phyloP scores from a whole-genome alignment of 2,797 vertebrate species.

The Arvicola amphibius region DNA sequence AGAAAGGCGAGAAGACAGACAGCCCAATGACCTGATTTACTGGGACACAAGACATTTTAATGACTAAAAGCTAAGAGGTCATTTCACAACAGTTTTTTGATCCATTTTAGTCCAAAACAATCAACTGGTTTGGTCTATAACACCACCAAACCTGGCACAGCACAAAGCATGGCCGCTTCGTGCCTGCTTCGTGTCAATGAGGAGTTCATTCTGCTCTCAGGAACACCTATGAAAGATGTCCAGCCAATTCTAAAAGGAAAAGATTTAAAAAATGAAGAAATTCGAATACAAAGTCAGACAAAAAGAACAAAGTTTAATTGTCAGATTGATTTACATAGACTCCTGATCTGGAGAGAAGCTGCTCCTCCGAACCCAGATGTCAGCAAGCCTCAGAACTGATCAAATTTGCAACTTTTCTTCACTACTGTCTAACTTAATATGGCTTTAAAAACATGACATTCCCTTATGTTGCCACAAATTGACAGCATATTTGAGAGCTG shows the following conservation, averaged over 20 bases:
- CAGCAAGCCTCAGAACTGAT: constrained; percentile 32
- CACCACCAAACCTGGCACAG: neutral
- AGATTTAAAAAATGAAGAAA: constrained; percentile 11
- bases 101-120: neutral
- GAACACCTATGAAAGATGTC: neutral
- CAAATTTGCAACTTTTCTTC: constrained; percentile 9
- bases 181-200: neutral
- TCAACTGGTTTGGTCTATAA: neutral
- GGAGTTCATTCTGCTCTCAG: neutral
- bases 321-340: neutral
- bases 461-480: constrained; percentile 1
- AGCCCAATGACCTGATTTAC: neutral
- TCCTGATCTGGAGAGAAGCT: constrained; percentile 38
- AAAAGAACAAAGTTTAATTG: neutral
- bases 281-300: neutral
- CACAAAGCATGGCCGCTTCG: neutral
- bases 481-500: constrained; percentile 28
- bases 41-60: neutral
- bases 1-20: neutral
- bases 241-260: neutral
- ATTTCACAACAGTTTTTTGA: neutral
- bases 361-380: neutral
- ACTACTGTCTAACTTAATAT: constrained; percentile 24
- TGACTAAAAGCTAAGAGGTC: neutral
- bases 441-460: constrained; percentile 33